Conservation (phyloP, 2,888 invertebrate species). For the Ischnura elegans region DNA sequence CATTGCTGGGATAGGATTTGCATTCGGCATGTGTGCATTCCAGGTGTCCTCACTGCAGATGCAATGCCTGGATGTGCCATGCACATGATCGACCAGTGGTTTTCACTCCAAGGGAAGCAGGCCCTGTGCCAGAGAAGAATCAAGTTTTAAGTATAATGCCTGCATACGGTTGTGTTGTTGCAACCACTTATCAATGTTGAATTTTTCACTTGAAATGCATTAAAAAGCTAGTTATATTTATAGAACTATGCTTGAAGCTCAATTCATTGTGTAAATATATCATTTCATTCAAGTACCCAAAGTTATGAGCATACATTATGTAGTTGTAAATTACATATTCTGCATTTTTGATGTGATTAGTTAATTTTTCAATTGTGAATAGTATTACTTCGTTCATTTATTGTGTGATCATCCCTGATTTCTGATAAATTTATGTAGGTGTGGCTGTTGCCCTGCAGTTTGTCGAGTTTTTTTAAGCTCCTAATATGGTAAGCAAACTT, state of each 20-base stretch:
- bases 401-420: neutral
- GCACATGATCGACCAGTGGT: no score
- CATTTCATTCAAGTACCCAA: conserved; percentile 9
- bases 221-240: conserved; percentile 29
- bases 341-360: conserved; percentile 9
- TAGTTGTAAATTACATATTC: conserved; percentile 34
- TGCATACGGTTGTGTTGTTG: neutral
- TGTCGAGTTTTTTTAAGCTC: conserved; percentile 9
- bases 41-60: no score
- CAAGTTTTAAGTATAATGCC: neutral
- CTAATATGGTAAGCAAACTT: neutral
- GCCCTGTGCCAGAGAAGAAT: no score
- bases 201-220: conserved; percentile 13
- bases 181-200: conserved; percentile 52
- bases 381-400: conserved; percentile 29
- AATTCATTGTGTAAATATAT: conserved; percentile 58
- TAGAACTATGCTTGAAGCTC: conserved; percentile 65
- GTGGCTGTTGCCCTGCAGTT: neutral
- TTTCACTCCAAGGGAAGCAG: no score
- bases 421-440: neutral
- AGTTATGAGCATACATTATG: conserved; percentile 37
- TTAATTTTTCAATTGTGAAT: conserved; percentile 20
- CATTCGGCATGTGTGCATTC: no score
- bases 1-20: no score
- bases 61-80: no score